phyloP scores from a whole-genome alignment of 2,113 vertebrate genomes.

The Hepsetus odoe region DNA sequence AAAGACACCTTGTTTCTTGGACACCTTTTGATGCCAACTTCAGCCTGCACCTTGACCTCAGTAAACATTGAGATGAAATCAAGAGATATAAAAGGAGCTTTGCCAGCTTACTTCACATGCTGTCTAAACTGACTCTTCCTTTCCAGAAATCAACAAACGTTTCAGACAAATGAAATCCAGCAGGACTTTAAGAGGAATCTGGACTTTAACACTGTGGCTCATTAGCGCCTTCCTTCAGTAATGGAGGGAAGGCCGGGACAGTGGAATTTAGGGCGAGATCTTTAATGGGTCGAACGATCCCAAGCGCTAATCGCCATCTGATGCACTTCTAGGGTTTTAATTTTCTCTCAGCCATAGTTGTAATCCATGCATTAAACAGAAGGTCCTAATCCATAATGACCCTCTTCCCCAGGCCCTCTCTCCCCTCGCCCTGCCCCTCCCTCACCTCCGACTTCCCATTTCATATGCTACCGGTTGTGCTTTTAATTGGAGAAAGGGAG shows the following conservation, averaged over 20 bases:
- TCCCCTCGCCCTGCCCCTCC: neutral
- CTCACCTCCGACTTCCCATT: slow-evolving; percentile 17
- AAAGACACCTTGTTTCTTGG: slow-evolving; percentile 11
- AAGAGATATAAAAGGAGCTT: neutral
- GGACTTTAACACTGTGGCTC: neutral
- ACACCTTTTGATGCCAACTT: slow-evolving; percentile 1
- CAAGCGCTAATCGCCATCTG: slow-evolving; percentile 58
- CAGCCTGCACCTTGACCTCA: neutral
- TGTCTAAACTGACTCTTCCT: neutral
- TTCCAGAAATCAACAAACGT: neutral
- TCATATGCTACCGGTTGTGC: slow-evolving; percentile 58
- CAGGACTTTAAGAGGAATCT: neutral
- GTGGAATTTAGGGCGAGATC: slow-evolving; percentile 50
- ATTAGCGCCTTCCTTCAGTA: neutral
- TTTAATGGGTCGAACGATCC: slow-evolving; percentile 55
- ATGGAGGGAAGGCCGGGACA: slow-evolving; percentile 32
- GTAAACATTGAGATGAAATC: neutral
- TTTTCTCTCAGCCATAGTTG: slow-evolving; percentile 66
- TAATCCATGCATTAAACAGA: slow-evolving; percentile 73
- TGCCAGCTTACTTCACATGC: neutral
- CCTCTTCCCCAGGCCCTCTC: slow-evolving; percentile 29
- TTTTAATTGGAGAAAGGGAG: slow-evolving; percentile 58
- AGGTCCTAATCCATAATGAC: slow-evolving; percentile 69
- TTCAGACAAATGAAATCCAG: neutral
- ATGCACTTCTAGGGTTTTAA: slow-evolving; percentile 48